Evolutionary conservation across 1,140 invertebrate species (phyloP).

Genomic region (Zophobas morio): DNA sequence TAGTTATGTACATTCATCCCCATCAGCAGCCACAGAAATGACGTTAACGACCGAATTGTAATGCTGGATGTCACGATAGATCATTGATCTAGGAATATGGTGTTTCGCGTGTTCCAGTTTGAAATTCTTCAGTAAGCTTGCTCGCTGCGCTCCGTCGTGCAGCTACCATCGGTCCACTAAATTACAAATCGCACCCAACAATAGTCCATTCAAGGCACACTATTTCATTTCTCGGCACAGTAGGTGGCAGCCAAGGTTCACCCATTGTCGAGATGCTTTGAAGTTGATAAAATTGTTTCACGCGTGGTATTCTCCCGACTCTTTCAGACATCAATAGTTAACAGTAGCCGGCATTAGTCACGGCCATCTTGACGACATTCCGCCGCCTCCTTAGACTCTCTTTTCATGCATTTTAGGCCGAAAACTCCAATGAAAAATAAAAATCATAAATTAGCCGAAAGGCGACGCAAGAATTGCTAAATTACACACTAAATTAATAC

Average conservation of each 20-base stretch:
- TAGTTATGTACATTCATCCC: neutral
- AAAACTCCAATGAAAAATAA: too few relatives aligned
- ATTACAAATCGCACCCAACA: neutral
- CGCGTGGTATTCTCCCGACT: conserved; percentile 6
- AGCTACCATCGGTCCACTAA: neutral
- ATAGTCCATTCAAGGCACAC: neutral
- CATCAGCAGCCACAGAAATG: neutral
- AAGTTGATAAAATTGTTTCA: conserved; percentile 34
- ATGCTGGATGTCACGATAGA: neutral
- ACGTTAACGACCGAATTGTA: neutral
- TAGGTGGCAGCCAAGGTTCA: neutral
- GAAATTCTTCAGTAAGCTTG: too few relatives aligned
- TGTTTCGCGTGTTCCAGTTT: too few relatives aligned
- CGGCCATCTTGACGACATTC: conserved; percentile 10
- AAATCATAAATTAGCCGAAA: too few relatives aligned
- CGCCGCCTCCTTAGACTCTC: neutral
- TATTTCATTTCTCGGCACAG: conserved; percentile 11
- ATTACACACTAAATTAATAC: conserved; percentile 36
- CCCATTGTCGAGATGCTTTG: conserved; percentile 19
- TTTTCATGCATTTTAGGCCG: too few relatives aligned
- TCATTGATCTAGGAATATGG: neutral
- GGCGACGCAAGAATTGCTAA: neutral
- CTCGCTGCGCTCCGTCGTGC: neutral
- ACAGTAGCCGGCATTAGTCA: conserved; percentile 31
- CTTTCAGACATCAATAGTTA: neutral